phyloP scores from a whole-genome alignment of 2,113 vertebrate genomes.

The Takifugu flavidus region DNA sequence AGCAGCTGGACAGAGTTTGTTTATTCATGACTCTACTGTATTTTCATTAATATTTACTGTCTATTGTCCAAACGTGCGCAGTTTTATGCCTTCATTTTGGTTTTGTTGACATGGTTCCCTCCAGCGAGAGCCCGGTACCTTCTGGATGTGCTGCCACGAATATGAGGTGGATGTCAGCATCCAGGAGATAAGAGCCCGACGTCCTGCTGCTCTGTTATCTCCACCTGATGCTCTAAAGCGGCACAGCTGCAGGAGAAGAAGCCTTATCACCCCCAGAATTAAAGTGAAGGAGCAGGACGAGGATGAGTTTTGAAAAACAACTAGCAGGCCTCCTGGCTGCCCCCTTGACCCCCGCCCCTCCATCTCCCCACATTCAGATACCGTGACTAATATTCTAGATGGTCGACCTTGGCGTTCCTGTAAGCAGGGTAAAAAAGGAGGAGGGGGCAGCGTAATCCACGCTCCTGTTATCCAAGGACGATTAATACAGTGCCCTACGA shows the following conservation, averaged over 20 bases:
- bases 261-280: slow-evolving; percentile 58
- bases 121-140: slow-evolving; percentile 38
- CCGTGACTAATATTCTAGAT: slow-evolving; percentile 51
- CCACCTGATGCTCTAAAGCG: slow-evolving; percentile 41
- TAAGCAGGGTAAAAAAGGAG: slow-evolving; percentile 21
- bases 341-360: slow-evolving; percentile 17
- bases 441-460: slow-evolving; percentile 42
- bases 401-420: slow-evolving; percentile 59
- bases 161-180: slow-evolving; percentile 67
- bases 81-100: slow-evolving; percentile 5
- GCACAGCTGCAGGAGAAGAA: slow-evolving; percentile 56
- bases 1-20: neutral
- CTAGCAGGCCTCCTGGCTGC: slow-evolving; percentile 25
- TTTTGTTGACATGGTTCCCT: slow-evolving; percentile 6
- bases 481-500: slow-evolving; percentile 58
- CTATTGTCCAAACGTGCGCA: slow-evolving; percentile 18
- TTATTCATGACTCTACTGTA: neutral
- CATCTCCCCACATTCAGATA: slow-evolving; percentile 32
- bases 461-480: slow-evolving; percentile 61
- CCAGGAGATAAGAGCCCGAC: slow-evolving; percentile 66
- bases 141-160: slow-evolving; percentile 54
- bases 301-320: slow-evolving; percentile 39
- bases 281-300: slow-evolving; percentile 42
- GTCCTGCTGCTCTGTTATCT: slow-evolving; percentile 59
- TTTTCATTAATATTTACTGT: slow-evolving; percentile 1